These are phyloP conservation scores for Athripsodes cinereus DNA, from an alignment of 2,888 invertebrate species.

Conservation along the genomic window DNA sequence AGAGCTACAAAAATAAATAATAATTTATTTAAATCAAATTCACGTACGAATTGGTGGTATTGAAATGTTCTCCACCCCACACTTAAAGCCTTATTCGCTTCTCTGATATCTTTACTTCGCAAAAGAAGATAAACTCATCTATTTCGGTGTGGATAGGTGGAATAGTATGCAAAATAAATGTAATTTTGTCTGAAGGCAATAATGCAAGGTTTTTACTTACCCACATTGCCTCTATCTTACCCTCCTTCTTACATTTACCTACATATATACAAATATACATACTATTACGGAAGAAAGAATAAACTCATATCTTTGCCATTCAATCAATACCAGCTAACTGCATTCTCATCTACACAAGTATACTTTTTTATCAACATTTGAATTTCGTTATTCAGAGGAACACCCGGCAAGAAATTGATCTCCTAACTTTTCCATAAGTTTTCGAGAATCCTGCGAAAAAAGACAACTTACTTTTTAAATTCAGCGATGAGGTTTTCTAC, in stretches of 20 bases:
- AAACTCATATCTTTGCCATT: slow-evolving; percentile 24
- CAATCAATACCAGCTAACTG: not conserved
- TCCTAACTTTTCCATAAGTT: too few species aligned
- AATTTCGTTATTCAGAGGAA: too few species aligned
- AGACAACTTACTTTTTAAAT: too few species aligned
- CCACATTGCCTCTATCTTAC: slow-evolving; percentile 1
- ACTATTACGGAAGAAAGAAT: slow-evolving; percentile 25
- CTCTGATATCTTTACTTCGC: slow-evolving; percentile 27
- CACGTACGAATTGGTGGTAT: not conserved
- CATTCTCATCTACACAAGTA: too few species aligned
- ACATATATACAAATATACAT: too few species aligned
- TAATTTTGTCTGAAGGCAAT: slow-evolving; percentile 28
- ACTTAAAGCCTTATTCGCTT: slow-evolving; percentile 12
- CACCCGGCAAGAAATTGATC: too few species aligned
- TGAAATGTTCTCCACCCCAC: slow-evolving; percentile 5
- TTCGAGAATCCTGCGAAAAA: too few species aligned
- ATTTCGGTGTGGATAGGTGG: slow-evolving; percentile 26
- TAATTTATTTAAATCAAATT: slow-evolving; percentile 1
- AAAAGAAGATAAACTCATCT: slow-evolving; percentile 27
- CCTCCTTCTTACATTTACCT: slow-evolving; percentile 17
- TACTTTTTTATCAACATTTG: too few species aligned
- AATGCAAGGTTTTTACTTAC: slow-evolving; percentile 28
- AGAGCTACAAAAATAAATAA: not conserved
- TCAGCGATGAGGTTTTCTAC: too few species aligned
- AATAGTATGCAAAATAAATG: slow-evolving; percentile 28